A percentile compares a stretch with the other conserved stretches of the same genome.
Evolutionary conservation across 1,140 invertebrate genomes (phyloP).

Genomic region (Sinonovacula constricta): DNA sequence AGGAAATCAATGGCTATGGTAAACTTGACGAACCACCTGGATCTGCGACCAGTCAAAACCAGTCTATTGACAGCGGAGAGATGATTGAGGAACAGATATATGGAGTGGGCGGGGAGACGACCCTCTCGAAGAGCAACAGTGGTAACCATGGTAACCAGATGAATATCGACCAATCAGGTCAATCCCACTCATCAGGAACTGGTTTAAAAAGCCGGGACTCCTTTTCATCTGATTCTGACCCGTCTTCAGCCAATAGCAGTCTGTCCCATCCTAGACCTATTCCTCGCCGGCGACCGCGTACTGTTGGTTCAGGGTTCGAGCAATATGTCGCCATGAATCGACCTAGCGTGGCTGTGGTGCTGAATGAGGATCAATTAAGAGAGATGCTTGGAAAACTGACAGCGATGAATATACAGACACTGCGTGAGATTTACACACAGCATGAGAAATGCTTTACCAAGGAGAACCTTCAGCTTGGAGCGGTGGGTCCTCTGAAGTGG

Average conservation of each 20-base stretch:
- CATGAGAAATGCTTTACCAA: slow-evolving; percentile 66
- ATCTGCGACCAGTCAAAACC: background rate
- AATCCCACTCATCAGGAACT: slow-evolving; percentile 24
- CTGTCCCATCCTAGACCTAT: slow-evolving; percentile 67
- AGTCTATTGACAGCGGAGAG: background rate
- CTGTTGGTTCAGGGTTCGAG: slow-evolving; percentile 64
- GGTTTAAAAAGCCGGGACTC: slow-evolving; percentile 40
- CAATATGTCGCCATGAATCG: slow-evolving; percentile 76
- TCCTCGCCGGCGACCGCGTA: slow-evolving; percentile 60
- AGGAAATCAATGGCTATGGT: slow-evolving; percentile 71
- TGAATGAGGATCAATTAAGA: slow-evolving; percentile 66
- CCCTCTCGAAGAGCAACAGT: too few relatives aligned
- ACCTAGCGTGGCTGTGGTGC: slow-evolving; percentile 63
- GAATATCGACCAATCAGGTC: too few relatives aligned
- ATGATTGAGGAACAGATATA: slow-evolving; percentile 18
- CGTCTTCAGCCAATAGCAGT: slow-evolving; percentile 62
- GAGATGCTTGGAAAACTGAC: slow-evolving; percentile 70
- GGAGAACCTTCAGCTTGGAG: slow-evolving; percentile 56
- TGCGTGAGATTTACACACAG: slow-evolving; percentile 71
- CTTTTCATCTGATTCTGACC: slow-evolving; percentile 67
- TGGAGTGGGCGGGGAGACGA: background rate
- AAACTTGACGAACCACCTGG: slow-evolving; percentile 44
- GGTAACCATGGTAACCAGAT: background rate
- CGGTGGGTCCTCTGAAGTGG: slow-evolving; percentile 67
- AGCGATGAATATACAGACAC: slow-evolving; percentile 64